phyloP scores from a whole-genome alignment of 2,797 vertebrate genomes.

The Rhinichthys osculus region DNA sequence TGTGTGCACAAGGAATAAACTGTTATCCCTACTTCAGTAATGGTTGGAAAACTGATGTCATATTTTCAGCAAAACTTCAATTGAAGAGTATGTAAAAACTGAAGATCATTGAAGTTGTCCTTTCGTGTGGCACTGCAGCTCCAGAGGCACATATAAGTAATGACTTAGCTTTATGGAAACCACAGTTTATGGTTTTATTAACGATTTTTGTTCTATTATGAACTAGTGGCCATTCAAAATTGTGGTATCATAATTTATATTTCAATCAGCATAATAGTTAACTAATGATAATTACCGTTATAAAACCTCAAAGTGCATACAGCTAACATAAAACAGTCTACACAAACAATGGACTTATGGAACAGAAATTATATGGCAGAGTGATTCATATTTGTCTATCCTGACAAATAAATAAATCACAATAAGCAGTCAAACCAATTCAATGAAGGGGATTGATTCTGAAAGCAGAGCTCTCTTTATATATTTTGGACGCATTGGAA shows the following conservation, averaged over 20 bases:
- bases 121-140: neutral
- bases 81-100: neutral
- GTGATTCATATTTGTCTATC: neutral
- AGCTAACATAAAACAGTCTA: neutral
- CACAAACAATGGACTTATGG: neutral
- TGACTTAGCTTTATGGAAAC: neutral
- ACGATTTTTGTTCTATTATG: neutral
- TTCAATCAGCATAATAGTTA: neutral
- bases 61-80: constrained; percentile 2
- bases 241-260: neutral
- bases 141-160: neutral
- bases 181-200: neutral
- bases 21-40: constrained; percentile 1
- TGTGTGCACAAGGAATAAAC: neutral
- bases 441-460: neutral
- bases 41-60: neutral
- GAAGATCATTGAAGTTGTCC: neutral
- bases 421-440: constrained; percentile 3
- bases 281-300: neutral
- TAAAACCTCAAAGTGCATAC: neutral
- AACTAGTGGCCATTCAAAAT: neutral
- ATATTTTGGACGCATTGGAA: neutral
- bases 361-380: neutral
- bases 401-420: constrained; percentile 23
- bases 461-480: constrained; percentile 2